A percentile compares a stretch with the other conserved stretches of the same genome.
These are phyloP conservation scores for Abrostola tripartita DNA, from an alignment of 2,888 invertebrate species.

Conservation along the genomic window DNA sequence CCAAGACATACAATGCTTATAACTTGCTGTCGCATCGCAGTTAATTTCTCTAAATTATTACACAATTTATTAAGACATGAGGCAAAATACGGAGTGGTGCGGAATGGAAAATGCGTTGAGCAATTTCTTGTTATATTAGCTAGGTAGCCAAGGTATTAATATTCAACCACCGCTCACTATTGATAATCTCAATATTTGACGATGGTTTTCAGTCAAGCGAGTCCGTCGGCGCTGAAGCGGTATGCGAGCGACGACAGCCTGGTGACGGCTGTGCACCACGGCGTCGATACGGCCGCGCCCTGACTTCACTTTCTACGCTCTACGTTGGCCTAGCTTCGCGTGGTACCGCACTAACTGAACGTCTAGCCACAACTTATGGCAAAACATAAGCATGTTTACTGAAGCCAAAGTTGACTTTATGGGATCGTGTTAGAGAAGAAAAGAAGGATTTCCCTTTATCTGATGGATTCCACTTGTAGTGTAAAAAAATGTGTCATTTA, in stretches of 20 bases:
- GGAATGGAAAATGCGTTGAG: too few relatives aligned
- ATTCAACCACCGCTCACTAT: too few relatives aligned
- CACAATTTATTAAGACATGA: too few relatives aligned
- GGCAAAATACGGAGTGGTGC: too few relatives aligned
- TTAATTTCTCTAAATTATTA: too few relatives aligned
- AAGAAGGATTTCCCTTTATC: too few relatives aligned
- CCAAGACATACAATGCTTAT: too few relatives aligned
- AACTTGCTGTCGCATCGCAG: too few relatives aligned
- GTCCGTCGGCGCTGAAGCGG: constrained; percentile 79
- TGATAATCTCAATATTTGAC: background rate
- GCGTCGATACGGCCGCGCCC: constrained; percentile 66
- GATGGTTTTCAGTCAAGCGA: constrained; percentile 73
- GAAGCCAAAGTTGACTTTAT: constrained; percentile 38
- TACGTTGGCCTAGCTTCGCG: constrained; percentile 22
- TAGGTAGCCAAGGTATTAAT: too few relatives aligned
- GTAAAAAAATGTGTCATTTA: background rate
- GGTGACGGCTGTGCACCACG: constrained; percentile 78
- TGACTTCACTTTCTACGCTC: constrained; percentile 57
- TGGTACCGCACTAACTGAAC: constrained; percentile 14
- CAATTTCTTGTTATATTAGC: too few relatives aligned
- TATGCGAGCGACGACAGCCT: constrained; percentile 86
- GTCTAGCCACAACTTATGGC: constrained; percentile 19
- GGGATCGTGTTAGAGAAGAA: background rate
- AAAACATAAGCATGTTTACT: constrained; percentile 9
- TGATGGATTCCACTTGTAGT: too few relatives aligned